Evolutionary conservation across 2,888 invertebrate species (phyloP).

Genomic region (Zygaena filipendulae): DNA sequence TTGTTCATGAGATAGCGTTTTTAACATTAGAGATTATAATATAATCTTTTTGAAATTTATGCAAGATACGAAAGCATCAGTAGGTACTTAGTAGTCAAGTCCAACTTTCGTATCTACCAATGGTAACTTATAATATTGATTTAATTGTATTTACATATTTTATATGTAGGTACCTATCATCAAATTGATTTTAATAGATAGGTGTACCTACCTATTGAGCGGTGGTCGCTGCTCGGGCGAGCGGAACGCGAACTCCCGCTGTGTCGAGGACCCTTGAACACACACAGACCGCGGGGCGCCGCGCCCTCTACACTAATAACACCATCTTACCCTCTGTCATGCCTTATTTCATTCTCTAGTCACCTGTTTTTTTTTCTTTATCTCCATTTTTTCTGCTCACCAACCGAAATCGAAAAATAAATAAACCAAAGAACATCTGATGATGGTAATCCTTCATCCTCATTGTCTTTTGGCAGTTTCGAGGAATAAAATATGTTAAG

Average conservation of each 20-base stretch:
- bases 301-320: slow-evolving; percentile 51
- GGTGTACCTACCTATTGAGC: no score
- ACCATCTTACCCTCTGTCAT: slow-evolving; percentile 60
- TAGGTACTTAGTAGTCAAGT: no score
- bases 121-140: no score
- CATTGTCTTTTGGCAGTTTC: slow-evolving; percentile 69
- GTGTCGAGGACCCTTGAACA: slow-evolving; percentile 47
- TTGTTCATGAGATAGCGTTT: no score
- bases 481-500: slow-evolving; percentile 63
- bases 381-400: slow-evolving; percentile 39
- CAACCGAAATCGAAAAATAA: slow-evolving; percentile 49
- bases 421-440: slow-evolving; percentile 59
- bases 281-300: slow-evolving; percentile 62
- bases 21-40: no score
- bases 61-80: no score
- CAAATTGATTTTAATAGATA: no score
- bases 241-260: slow-evolving; percentile 47
- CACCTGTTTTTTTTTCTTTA: slow-evolving; percentile 55
- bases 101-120: no score
- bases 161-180: no score
- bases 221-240: background rate
- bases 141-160: no score
- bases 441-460: slow-evolving; percentile 67
- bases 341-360: slow-evolving; percentile 55
- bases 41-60: no score